phyloP scores from a whole-genome alignment of 1,140 invertebrate genomes.

The Homarus americanus region DNA sequence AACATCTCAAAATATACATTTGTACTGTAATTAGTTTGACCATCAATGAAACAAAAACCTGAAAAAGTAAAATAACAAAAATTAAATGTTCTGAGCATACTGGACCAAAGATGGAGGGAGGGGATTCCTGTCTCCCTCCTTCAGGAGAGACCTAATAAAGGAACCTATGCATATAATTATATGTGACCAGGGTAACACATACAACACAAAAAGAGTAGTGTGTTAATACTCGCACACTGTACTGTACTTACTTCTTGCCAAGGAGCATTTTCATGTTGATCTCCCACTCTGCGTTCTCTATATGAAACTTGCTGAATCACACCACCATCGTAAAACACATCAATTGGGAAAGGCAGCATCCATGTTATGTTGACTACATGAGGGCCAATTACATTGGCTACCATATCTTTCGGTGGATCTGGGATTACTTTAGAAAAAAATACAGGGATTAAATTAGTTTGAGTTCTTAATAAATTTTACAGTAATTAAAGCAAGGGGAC shows the following conservation, averaged over 20 bases:
- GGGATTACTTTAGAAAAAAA: conserved; percentile 13
- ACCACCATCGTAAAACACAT: conserved; percentile 1
- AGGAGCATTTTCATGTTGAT: background rate
- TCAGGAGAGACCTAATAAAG: too few species aligned
- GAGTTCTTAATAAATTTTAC: background rate
- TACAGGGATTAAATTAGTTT: background rate
- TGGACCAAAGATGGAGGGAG: too few species aligned
- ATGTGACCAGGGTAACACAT: too few species aligned
- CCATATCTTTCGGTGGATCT: background rate
- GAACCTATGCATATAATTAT: too few species aligned
- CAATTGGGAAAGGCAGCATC: conserved; percentile 7
- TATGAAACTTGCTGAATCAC: conserved; percentile 4
- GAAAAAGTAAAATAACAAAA: too few species aligned
- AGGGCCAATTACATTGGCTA: background rate
- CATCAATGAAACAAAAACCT: too few species aligned
- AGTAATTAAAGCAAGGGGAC: background rate
- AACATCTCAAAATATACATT: too few species aligned
- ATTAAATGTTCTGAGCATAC: too few species aligned
- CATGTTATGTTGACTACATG: background rate
- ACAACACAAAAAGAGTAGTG: too few species aligned
- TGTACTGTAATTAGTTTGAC: too few species aligned
- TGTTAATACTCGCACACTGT: too few species aligned
- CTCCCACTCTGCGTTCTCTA: background rate
- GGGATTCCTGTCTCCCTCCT: too few species aligned
- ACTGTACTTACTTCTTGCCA: conserved; percentile 15